A percentile compares a stretch with the other conserved stretches of the same genome.
These are phyloP conservation scores for Caenorhabditis remanei DNA, from an alignment of 1,140 invertebrate genomes.

Conservation along the genomic window DNA sequence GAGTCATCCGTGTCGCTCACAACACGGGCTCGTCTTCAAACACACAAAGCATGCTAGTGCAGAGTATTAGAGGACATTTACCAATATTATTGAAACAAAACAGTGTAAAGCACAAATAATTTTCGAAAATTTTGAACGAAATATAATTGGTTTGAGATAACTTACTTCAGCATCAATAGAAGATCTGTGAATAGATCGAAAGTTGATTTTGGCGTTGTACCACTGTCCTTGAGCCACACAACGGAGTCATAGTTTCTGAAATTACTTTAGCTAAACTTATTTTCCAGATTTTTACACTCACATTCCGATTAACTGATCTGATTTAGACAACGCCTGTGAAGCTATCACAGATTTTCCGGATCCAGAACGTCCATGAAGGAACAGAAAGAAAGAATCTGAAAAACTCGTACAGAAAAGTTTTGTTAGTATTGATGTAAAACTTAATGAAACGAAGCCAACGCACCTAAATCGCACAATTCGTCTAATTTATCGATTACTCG, in stretches of 20 bases:
- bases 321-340: slow-evolving; percentile 30
- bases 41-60: slow-evolving; percentile 34
- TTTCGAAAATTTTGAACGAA: no score
- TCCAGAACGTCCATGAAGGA: slow-evolving; percentile 27
- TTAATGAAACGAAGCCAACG: neutral
- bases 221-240: slow-evolving; percentile 40
- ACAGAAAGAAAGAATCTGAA: slow-evolving; percentile 37
- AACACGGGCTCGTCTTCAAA: slow-evolving; percentile 53
- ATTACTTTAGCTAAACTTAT: neutral
- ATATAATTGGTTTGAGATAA: neutral
- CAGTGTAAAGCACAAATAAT: no score
- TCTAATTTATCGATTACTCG: slow-evolving; percentile 22
- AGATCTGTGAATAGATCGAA: slow-evolving; percentile 43
- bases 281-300: neutral
- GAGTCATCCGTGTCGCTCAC: slow-evolving; percentile 53
- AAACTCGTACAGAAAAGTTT: neutral
- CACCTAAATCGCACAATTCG: slow-evolving; percentile 29
- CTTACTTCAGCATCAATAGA: slow-evolving; percentile 39
- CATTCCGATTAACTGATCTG: slow-evolving; percentile 30
- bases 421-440: neutral
- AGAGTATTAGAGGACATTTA: no score
- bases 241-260: slow-evolving; percentile 34
- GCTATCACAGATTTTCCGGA: slow-evolving; percentile 39
- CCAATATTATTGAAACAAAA: no score
- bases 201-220: slow-evolving; percentile 6